These are phyloP conservation scores for Tamandua tetradactyla DNA, from an alignment of 2,797 vertebrate genomes.

Conservation along the genomic window DNA sequence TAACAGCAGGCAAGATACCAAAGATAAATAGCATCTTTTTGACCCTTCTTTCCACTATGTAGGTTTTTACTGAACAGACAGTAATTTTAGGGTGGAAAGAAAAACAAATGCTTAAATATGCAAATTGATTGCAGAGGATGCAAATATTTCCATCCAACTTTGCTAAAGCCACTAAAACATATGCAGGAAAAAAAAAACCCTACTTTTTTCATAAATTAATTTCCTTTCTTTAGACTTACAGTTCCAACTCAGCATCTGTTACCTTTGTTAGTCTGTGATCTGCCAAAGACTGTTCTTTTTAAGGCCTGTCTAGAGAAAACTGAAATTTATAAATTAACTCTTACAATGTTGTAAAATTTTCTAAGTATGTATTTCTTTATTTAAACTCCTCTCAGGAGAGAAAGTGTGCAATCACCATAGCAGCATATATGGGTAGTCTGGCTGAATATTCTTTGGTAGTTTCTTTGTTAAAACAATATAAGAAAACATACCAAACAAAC, in stretches of 20 bases:
- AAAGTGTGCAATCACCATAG: not conserved
- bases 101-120: not conserved
- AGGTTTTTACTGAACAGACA: not conserved
- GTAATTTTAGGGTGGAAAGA: constrained; percentile 18
- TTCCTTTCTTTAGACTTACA: constrained; percentile 46
- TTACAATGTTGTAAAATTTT: not conserved
- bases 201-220: constrained; percentile 53
- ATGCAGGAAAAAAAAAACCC: not conserved
- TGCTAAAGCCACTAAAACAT: constrained; percentile 58
- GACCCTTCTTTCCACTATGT: not conserved
- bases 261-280: constrained; percentile 39
- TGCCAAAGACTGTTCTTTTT: not conserved
- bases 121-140: constrained; percentile 33
- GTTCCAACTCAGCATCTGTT: constrained; percentile 69
- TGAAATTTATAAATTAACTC: constrained; percentile 40
- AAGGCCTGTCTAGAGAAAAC: not conserved
- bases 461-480: constrained; percentile 17
- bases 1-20: not conserved
- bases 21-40: not conserved
- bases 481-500: not conserved
- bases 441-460: not conserved
- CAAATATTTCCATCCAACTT: constrained; percentile 54
- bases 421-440: not conserved
- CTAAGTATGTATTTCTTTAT: constrained; percentile 41
- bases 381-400: not conserved